These are phyloP conservation scores for Glandiceps talaboti DNA, from an alignment of 53 echinoderm and acorn worm genomes.

Conservation along the genomic window DNA sequence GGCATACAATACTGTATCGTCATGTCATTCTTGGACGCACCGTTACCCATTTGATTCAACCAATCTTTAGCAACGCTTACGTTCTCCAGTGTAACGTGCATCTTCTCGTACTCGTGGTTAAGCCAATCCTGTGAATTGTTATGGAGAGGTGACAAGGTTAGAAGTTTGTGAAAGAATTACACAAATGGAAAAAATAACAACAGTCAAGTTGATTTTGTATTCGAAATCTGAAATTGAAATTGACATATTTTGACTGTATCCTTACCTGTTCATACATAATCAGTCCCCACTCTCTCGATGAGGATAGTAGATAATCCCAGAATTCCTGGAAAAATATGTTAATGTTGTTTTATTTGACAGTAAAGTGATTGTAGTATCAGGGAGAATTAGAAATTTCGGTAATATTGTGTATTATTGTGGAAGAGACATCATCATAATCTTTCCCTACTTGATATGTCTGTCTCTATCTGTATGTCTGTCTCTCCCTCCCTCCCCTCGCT, in stretches of 20 bases:
- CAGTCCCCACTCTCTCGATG: conserved; percentile 24
- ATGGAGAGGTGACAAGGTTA: neutral
- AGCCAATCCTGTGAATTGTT: conserved; percentile 21
- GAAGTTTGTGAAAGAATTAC: neutral
- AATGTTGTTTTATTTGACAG: no score
- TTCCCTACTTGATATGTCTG: no score
- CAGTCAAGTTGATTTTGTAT: no score
- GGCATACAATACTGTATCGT: conserved; percentile 35
- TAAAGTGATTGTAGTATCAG: no score
- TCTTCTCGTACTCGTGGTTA: conserved; percentile 25
- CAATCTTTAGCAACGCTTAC: conserved; percentile 21
- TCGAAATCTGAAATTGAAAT: no score
- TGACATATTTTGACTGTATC: no score
- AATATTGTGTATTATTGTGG: no score
- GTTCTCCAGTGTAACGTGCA: conserved; percentile 21
- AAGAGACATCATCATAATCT: neutral
- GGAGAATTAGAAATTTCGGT: no score
- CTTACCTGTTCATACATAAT: conserved; percentile 27
- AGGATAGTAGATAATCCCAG: conserved; percentile 25
- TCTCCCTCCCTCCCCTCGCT: no score
- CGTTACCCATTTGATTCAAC: conserved; percentile 23
- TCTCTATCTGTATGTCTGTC: no score
- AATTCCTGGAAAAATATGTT: conserved; percentile 18
- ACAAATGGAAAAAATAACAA: neutral
- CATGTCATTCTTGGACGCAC: conserved; percentile 18